phyloP scores from a whole-genome alignment of 1,140 invertebrate species.

The Yoshiicerus persimilis region DNA sequence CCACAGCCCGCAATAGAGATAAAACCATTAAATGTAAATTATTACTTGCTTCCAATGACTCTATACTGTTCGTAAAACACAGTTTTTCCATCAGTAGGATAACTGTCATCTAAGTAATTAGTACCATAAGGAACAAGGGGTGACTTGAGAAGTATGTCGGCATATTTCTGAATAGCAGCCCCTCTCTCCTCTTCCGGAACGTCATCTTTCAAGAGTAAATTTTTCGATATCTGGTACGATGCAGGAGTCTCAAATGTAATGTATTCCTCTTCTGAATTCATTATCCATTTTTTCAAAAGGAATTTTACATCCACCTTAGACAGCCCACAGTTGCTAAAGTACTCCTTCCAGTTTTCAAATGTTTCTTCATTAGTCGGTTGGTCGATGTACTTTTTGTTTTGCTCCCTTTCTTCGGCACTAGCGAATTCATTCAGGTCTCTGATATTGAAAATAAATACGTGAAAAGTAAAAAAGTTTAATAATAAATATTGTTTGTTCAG shows the following conservation, averaged over 20 bases:
- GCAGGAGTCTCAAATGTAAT: too few species aligned
- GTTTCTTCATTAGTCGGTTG: background rate
- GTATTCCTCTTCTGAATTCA: too few species aligned
- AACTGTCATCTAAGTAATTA: background rate
- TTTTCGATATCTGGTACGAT: too few species aligned
- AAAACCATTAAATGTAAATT: too few species aligned
- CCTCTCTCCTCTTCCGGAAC: background rate
- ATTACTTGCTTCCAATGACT: background rate
- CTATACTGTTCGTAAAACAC: background rate
- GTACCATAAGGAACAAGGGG: background rate
- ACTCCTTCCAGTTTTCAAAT: background rate
- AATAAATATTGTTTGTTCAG: too few species aligned
- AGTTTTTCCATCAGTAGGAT: too few species aligned
- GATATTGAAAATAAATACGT: background rate
- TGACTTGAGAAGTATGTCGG: background rate
- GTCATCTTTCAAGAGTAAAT: background rate
- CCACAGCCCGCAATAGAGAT: too few species aligned
- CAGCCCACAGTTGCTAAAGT: background rate
- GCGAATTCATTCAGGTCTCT: background rate
- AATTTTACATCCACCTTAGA: background rate
- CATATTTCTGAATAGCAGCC: background rate
- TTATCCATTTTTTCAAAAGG: background rate
- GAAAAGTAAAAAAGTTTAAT: too few species aligned
- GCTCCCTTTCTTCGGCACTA: background rate
- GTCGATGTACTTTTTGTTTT: background rate